Conservation (phyloP, 2,113 vertebrate species). For the Tragulus kanchil region DNA sequence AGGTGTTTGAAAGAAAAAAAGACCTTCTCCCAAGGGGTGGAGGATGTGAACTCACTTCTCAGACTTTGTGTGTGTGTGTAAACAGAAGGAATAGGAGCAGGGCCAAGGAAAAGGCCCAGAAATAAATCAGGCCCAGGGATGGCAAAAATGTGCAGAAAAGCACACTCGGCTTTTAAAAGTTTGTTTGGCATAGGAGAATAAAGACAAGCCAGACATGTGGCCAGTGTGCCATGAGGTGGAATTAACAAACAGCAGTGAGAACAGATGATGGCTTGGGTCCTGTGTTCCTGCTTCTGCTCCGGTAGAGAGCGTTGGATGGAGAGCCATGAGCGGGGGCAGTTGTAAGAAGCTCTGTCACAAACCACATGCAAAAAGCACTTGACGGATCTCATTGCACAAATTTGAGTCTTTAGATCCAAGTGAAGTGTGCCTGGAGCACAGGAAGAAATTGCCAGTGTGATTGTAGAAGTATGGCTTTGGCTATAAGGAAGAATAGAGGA, state of each 20-base stretch:
- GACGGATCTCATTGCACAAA: neutral
- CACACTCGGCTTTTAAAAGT: neutral
- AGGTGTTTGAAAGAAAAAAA: neutral
- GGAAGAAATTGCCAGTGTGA: neutral
- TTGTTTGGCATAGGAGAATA: neutral
- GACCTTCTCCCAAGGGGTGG: neutral
- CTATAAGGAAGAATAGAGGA: neutral
- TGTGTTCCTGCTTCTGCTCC: neutral
- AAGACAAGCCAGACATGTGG: neutral
- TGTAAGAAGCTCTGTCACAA: neutral
- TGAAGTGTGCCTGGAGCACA: accelerated
- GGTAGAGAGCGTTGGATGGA: accelerated
- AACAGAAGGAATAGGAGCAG: neutral
- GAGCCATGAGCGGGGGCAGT: neutral
- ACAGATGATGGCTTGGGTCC: accelerated
- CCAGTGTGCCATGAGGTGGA: neutral
- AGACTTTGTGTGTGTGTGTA: accelerated
- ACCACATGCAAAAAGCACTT: neutral
- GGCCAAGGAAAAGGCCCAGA: neutral
- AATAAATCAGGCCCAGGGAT: neutral
- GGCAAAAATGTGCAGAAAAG: neutral
- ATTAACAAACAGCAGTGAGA: neutral
- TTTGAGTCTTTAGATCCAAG: neutral
- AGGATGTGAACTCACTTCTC: neutral
- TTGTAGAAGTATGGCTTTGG: accelerated